Percentiles rank a stretch among this genome's conserved stretches.
Evolutionary conservation across 2,113 vertebrate species (phyloP).

Genomic region (Australoheros scitulus): DNA sequence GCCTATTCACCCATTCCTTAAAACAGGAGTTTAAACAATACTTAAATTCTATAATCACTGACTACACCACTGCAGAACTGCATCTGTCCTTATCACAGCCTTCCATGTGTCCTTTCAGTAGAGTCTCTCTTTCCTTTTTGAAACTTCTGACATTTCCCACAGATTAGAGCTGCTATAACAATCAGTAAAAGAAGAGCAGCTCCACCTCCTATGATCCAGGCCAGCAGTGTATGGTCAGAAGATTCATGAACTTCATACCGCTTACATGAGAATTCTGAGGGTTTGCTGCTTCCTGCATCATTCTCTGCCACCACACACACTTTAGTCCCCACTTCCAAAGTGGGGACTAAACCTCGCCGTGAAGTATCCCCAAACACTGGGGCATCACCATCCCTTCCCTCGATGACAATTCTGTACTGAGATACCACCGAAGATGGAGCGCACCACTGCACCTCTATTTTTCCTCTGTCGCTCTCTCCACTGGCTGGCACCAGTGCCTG

Average conservation of each 20-base stretch:
- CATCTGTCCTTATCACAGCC: slow-evolving; percentile 47
- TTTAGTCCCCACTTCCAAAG: slow-evolving; percentile 64
- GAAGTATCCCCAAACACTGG: slow-evolving; percentile 24
- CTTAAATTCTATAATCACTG: not conserved
- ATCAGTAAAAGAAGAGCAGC: slow-evolving; percentile 67
- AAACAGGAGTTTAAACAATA: slow-evolving; percentile 35
- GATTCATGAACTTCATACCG: slow-evolving; percentile 33
- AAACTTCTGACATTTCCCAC: slow-evolving; percentile 46
- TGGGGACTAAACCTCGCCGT: slow-evolving; percentile 48
- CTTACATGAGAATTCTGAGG: slow-evolving; percentile 67
- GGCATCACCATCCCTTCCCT: not conserved
- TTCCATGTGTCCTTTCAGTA: slow-evolving; percentile 43
- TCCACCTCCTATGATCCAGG: slow-evolving; percentile 63
- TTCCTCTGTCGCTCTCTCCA: slow-evolving; percentile 27
- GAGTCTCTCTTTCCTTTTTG: slow-evolving; percentile 57
- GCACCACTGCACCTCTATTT: slow-evolving; percentile 77
- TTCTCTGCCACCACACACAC: slow-evolving; percentile 80
- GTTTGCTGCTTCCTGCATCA: slow-evolving; percentile 60
- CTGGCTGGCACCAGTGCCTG: slow-evolving; percentile 32
- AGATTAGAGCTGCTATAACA: slow-evolving; percentile 41
- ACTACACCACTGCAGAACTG: not conserved
- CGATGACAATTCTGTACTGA: slow-evolving; percentile 67
- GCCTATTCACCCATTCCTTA: slow-evolving; percentile 14
- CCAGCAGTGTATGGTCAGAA: not conserved
- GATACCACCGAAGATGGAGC: slow-evolving; percentile 76